Conservation (phyloP, 2,888 invertebrate genomes). For the Tuta absoluta region DNA sequence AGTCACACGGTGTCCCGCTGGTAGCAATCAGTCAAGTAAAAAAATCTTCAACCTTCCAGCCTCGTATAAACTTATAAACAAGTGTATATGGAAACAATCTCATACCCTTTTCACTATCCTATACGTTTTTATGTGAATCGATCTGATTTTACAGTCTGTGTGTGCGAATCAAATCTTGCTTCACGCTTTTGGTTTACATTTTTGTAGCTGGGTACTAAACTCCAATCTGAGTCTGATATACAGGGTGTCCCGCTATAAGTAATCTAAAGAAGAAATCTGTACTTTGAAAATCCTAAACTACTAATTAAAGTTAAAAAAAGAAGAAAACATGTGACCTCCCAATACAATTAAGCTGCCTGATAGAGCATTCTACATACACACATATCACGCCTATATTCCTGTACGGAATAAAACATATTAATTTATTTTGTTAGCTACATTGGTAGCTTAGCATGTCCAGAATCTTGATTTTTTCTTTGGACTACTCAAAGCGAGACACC, state of each 20-base stretch:
- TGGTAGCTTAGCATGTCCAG: no score
- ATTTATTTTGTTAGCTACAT: no score
- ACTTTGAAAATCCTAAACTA: no score
- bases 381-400: no score
- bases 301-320: no score
- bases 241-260: background rate
- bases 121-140: slow-evolving; percentile 8
- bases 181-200: background rate
- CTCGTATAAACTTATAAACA: background rate
- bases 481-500: no score
- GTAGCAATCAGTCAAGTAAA: background rate
- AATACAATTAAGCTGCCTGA: no score
- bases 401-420: no score
- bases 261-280: background rate
- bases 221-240: background rate
- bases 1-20: no score
- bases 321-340: no score
- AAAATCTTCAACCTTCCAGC: background rate
- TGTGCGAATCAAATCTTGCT: background rate
- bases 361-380: no score
- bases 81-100: background rate
- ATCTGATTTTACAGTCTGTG: slow-evolving; percentile 12
- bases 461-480: no score
- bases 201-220: background rate
- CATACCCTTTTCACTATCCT: background rate